Evolutionary conservation across 2,797 vertebrate genomes (phyloP).

Genomic region (Sebastolobus altivelis): DNA sequence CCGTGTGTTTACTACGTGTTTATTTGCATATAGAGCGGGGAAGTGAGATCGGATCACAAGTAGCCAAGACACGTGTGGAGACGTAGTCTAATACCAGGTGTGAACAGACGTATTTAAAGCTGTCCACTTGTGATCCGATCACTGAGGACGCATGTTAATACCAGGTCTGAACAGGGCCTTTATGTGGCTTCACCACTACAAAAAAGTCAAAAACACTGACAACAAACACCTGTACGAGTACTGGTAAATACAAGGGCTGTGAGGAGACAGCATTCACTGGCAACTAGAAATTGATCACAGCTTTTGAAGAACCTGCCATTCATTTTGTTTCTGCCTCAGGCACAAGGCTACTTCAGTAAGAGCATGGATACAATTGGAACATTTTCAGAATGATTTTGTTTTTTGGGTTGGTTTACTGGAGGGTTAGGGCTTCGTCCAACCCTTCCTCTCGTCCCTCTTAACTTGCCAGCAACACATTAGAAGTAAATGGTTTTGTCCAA

Average conservation of each 20-base stretch:
- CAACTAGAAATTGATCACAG: neutral
- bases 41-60: no score
- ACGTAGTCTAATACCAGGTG: no score
- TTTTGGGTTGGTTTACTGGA: constrained; percentile 22
- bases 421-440: constrained; percentile 9
- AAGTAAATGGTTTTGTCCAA: constrained; percentile 55
- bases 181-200: no score
- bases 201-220: no score
- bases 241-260: neutral
- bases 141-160: no score
- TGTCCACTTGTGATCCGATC: no score
- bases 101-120: no score
- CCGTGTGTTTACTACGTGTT: no score
- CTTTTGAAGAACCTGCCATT: constrained; percentile 36
- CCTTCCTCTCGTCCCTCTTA: constrained; percentile 30
- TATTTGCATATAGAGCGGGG: no score
- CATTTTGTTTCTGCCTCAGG: constrained; percentile 20
- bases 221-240: no score
- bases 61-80: no score
- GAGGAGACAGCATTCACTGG: neutral
- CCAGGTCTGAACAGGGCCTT: fast-evolving
- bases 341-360: constrained; percentile 26
- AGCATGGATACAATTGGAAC: constrained; percentile 11
- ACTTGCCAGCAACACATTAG: constrained; percentile 49
- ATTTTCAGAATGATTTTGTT: constrained; percentile 24